Evolutionary conservation across 2,113 vertebrate species (phyloP).

Genomic region (Tachysurus vachellii): DNA sequence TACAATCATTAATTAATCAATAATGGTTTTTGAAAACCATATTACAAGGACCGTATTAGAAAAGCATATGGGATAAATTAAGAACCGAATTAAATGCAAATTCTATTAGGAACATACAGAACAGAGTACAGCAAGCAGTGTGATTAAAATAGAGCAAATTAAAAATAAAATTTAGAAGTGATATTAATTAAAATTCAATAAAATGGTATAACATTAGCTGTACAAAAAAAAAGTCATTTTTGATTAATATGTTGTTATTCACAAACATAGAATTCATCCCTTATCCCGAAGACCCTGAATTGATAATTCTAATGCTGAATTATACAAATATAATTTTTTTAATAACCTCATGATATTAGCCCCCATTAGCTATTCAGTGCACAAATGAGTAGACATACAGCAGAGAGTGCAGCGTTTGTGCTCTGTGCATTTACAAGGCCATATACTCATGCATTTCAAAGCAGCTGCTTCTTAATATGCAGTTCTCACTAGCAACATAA

Average conservation of each 20-base stretch:
- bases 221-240: not conserved
- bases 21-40: not conserved
- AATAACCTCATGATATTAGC: constrained; percentile 1
- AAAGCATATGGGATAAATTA: not conserved
- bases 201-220: too few relatives aligned
- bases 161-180: too few relatives aligned
- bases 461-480: constrained; percentile 46
- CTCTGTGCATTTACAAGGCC: constrained; percentile 48
- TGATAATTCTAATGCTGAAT: too few relatives aligned
- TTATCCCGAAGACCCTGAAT: not conserved
- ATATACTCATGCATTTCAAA: constrained; percentile 34
- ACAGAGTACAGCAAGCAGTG: too few relatives aligned
- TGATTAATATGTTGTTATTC: not conserved
- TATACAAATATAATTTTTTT: not conserved
- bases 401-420: constrained; percentile 16
- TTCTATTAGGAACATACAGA: too few relatives aligned
- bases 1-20: not conserved
- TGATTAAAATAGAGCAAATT: too few relatives aligned
- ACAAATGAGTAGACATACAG: constrained; percentile 9
- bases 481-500: constrained; percentile 61
- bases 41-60: not conserved
- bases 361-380: not conserved
- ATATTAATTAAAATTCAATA: too few relatives aligned
- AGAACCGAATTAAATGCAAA: not conserved
- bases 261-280: not conserved